Percentiles rank a stretch among this genome's conserved stretches.
These are phyloP conservation scores for Apeltes quadracus DNA, from an alignment of 2,113 vertebrate species.

Conservation along the genomic window DNA sequence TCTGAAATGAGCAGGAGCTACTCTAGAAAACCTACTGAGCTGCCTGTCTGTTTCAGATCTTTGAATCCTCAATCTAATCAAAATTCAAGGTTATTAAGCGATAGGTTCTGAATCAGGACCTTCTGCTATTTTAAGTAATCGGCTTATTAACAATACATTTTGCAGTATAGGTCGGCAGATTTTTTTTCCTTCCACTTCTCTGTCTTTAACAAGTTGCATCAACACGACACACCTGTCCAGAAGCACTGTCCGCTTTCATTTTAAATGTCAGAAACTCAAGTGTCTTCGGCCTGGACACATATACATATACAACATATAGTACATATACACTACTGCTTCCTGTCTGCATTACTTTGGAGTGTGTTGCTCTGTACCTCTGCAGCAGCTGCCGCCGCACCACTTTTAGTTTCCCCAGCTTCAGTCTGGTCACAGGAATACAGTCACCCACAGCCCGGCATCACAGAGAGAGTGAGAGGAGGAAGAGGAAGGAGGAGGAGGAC, in stretches of 20 bases:
- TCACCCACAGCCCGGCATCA: constrained; percentile 75
- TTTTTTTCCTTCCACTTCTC: neutral
- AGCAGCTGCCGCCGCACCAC: constrained; percentile 83
- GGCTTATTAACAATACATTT: neutral
- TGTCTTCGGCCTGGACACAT: neutral
- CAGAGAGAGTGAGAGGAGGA: constrained; percentile 11
- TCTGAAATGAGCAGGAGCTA: neutral
- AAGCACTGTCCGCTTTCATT: constrained; percentile 6
- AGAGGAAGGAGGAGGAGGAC: neutral
- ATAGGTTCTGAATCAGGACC: neutral
- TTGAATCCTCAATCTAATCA: neutral
- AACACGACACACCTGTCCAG: neutral
- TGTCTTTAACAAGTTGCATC: neutral
- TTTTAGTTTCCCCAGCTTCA: constrained; percentile 86
- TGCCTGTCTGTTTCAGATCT: neutral
- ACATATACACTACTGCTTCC: no score
- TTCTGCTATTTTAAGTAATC: neutral
- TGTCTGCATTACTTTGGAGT: neutral
- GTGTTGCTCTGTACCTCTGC: constrained; percentile 76
- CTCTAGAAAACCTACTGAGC: neutral
- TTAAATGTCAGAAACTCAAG: neutral
- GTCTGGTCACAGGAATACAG: constrained; percentile 74
- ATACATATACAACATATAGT: no score
- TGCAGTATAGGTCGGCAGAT: neutral
- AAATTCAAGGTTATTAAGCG: neutral